Evolutionary conservation across 1,140 invertebrate species (phyloP).

Genomic region (Eurosta solidaginis): DNA sequence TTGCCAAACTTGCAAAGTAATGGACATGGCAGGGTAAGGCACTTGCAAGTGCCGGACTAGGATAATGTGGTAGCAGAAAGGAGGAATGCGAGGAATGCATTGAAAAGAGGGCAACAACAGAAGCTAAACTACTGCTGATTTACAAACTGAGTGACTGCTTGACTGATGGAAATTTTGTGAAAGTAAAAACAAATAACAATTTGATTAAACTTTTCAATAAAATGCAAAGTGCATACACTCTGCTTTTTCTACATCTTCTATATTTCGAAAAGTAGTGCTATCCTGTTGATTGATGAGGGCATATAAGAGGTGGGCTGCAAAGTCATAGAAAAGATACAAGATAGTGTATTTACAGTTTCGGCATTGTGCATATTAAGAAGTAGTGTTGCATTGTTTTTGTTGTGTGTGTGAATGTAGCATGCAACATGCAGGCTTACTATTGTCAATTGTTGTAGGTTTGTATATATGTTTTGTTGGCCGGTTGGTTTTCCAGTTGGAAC

Average conservation of each 20-base stretch:
- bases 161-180: not conserved
- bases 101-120: not conserved
- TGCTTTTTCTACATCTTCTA: no score
- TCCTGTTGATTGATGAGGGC: not conserved
- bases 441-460: conserved; percentile 9
- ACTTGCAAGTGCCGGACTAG: no score
- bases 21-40: no score
- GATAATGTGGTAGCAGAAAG: no score
- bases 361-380: not conserved
- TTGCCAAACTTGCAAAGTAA: not conserved
- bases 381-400: conserved; percentile 9
- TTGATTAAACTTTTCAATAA: conserved; percentile 6
- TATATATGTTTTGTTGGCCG: not conserved
- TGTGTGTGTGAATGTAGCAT: no score
- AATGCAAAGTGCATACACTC: conserved; percentile 1
- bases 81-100: not conserved
- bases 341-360: not conserved
- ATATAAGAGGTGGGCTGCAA: not conserved
- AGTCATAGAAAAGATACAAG: not conserved
- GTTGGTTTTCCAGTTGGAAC: no score
- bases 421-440: not conserved
- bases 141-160: not conserved
- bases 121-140: not conserved
- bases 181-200: not conserved
- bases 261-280: not conserved